Evolutionary conservation across 2,113 vertebrate genomes (phyloP).

Genomic region (Strigops habroptila): DNA sequence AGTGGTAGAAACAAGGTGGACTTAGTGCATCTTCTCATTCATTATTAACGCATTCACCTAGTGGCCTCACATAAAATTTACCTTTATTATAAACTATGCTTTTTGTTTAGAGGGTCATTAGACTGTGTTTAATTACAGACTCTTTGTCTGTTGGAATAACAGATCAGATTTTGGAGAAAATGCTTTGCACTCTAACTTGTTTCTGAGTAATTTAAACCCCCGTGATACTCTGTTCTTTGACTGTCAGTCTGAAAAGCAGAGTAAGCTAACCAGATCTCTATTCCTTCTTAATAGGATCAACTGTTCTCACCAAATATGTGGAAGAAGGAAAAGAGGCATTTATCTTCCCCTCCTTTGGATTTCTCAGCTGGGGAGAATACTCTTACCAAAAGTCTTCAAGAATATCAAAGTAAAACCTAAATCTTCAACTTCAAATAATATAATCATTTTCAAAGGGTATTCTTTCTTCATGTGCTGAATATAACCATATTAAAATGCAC

Average conservation of each 20-base stretch:
- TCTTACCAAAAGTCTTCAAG: slow-evolving; percentile 18
- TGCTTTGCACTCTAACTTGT: not conserved
- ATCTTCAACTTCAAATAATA: not conserved
- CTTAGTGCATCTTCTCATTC: not conserved
- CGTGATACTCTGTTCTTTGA: slow-evolving; percentile 32
- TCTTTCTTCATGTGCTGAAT: not conserved
- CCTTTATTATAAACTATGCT: not conserved
- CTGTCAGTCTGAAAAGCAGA: slow-evolving; percentile 44
- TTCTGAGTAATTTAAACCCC: slow-evolving; percentile 53
- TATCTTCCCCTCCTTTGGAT: not conserved
- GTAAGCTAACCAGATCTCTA: slow-evolving; percentile 31
- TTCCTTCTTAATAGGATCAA: slow-evolving; percentile 4
- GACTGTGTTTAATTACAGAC: slow-evolving; percentile 45
- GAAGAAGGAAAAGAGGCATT: slow-evolving; percentile 18
- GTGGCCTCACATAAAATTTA: not conserved
- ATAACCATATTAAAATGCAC: not conserved
- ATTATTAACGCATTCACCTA: not conserved
- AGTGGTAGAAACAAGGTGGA: not conserved
- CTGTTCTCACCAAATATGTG: slow-evolving; percentile 21
- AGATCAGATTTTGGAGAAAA: not conserved
- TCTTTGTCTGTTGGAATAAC: not conserved
- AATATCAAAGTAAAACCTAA: slow-evolving; percentile 25
- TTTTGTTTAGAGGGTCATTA: slow-evolving; percentile 30
- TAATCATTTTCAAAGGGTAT: not conserved
- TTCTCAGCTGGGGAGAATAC: slow-evolving; percentile 26